These are phyloP conservation scores for Reinhardtius hippoglossoides DNA, from an alignment of 2,113 vertebrate genomes.

Conservation along the genomic window DNA sequence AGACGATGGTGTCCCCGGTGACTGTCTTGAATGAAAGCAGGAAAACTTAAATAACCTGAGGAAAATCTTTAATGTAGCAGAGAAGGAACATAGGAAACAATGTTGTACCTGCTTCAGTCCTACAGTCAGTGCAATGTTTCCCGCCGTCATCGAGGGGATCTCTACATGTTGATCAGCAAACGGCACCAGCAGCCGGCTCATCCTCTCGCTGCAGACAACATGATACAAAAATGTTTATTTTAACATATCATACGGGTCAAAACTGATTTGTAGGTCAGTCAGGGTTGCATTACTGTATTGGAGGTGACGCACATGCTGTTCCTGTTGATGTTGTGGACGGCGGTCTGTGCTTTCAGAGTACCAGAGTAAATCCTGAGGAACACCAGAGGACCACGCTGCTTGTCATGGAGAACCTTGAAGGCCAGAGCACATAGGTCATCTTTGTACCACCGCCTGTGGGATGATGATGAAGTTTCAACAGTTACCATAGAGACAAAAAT, in stretches of 20 bases:
- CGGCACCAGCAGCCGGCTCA: constrained; percentile 93
- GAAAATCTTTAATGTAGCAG: not conserved
- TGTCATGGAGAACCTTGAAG: constrained; percentile 97
- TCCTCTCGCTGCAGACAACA: constrained; percentile 87
- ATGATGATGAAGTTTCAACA: not conserved
- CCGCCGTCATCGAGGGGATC: constrained; percentile 89
- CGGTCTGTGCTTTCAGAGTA: constrained; percentile 89
- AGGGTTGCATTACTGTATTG: not conserved
- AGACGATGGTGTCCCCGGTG: constrained; percentile 95
- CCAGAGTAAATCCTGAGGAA: constrained; percentile 96
- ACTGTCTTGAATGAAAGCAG: constrained; percentile 82
- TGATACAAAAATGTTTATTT: not conserved
- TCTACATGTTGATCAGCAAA: constrained; percentile 97
- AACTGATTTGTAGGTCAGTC: not conserved
- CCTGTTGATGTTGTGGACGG: constrained; percentile 93
- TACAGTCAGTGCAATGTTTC: constrained; percentile 95
- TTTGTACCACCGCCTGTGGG: constrained; percentile 90
- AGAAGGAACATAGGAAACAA: not conserved
- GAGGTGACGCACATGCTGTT: constrained; percentile 88
- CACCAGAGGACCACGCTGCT: constrained; percentile 94
- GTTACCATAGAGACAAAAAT: not conserved
- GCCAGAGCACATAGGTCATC: constrained; percentile 93
- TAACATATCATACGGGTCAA: not conserved
- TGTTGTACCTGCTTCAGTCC: constrained; percentile 92
- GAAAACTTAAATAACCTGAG: not conserved